These are phyloP conservation scores for Solenopsis fugax DNA, from an alignment of 1,140 invertebrate genomes.

Conservation along the genomic window DNA sequence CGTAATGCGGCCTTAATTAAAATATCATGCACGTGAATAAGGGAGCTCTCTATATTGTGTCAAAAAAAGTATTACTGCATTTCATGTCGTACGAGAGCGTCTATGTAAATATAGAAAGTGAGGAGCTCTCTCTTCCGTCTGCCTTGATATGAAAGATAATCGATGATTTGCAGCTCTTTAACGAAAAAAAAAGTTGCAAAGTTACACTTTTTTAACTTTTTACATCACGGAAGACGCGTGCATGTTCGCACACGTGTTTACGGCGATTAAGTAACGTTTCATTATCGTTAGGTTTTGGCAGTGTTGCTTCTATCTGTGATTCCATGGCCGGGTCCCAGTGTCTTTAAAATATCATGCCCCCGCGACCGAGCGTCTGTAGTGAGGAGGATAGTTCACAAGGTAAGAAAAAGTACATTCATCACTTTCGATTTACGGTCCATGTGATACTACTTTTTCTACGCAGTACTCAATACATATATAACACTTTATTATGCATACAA, in stretches of 20 bases:
- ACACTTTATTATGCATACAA: too few species aligned
- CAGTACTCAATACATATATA: too few species aligned
- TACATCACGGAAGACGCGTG: not conserved
- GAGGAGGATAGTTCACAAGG: conserved; percentile 94
- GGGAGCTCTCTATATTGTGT: not conserved
- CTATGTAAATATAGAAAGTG: not conserved
- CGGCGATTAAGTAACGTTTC: conserved; percentile 5
- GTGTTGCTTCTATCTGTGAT: conserved; percentile 93
- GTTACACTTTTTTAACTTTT: not conserved
- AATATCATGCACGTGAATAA: not conserved
- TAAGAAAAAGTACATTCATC: conserved; percentile 76
- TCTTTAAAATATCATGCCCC: conserved; percentile 95
- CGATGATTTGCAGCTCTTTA: not conserved
- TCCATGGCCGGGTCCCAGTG: conserved; percentile 94
- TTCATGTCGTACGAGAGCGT: not conserved
- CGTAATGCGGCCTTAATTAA: conserved; percentile 47
- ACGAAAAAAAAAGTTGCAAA: not conserved
- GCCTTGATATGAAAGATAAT: not conserved
- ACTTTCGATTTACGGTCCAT: too few species aligned
- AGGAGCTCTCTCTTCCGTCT: not conserved
- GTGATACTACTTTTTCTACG: too few species aligned
- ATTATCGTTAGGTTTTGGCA: conserved; percentile 89
- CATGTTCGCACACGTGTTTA: not conserved
- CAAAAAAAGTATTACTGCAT: not conserved
- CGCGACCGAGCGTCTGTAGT: conserved; percentile 96